Evolutionary conservation across 2,888 invertebrate genomes (phyloP).

Genomic region (Ischnura elegans): DNA sequence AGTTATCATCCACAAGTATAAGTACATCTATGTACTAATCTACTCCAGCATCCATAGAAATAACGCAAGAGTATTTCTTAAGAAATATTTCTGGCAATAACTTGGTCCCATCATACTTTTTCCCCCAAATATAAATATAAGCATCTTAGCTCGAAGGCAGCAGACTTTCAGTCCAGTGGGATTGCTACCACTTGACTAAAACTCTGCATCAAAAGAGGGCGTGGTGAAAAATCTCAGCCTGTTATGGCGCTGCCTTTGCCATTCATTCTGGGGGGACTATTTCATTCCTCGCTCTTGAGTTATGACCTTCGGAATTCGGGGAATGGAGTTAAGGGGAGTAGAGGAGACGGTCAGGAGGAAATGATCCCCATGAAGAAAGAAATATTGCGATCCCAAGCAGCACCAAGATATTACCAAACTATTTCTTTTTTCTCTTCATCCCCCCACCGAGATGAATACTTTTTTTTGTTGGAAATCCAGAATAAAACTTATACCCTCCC

Average conservation of each 20-base stretch:
- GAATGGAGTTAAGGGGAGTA: neutral
- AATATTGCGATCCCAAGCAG: conserved; percentile 41
- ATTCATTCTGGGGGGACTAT: conserved; percentile 47
- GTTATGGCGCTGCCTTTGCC: conserved; percentile 37
- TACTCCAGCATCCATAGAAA: too few relatives aligned
- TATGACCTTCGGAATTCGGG: conserved; percentile 53
- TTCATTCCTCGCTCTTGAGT: conserved; percentile 48
- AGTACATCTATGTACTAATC: too few relatives aligned
- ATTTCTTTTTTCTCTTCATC: neutral
- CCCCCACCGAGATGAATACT: conserved; percentile 8
- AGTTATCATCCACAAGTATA: too few relatives aligned
- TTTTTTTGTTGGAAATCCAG: neutral
- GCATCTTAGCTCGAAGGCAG: neutral
- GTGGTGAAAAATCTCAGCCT: conserved; percentile 45
- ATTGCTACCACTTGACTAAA: neutral
- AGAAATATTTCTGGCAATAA: neutral
- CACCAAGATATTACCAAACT: neutral
- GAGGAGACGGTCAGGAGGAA: conserved; percentile 30
- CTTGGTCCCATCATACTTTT: neutral
- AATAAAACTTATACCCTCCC: neutral
- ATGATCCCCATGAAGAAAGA: conserved; percentile 52
- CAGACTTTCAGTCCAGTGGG: neutral
- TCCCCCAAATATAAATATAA: too few relatives aligned
- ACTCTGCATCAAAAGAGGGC: neutral
- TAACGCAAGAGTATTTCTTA: too few relatives aligned